Evolutionary conservation across 2,797 vertebrate genomes (phyloP).

Genomic region (Enteromius anoplus): DNA sequence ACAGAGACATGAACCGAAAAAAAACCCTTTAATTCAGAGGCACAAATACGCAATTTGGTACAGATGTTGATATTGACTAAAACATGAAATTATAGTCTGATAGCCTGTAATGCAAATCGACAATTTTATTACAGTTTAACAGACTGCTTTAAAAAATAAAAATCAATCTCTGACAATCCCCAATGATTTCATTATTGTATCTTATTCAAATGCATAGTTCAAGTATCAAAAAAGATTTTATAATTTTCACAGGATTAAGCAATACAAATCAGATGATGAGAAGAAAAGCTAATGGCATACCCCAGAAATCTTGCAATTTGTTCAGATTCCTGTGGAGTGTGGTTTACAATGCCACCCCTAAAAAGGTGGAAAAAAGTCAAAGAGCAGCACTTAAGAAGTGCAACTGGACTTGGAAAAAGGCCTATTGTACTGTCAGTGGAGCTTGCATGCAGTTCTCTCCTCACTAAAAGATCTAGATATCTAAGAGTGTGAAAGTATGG

Average conservation of each 20-base stretch:
- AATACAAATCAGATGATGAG: not conserved
- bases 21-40: not conserved
- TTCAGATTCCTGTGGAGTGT: not conserved
- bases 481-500: slow-evolving; percentile 2
- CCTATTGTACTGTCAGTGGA: not conserved
- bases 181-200: not conserved
- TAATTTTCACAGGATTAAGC: not conserved
- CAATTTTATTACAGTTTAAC: not conserved
- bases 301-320: not conserved
- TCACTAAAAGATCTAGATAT: not conserved
- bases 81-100: not conserved
- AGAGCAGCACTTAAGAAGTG: not conserved
- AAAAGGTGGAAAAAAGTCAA: not conserved
- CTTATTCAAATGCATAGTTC: not conserved
- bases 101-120: not conserved
- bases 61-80: not conserved
- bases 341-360: not conserved
- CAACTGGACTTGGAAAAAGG: not conserved
- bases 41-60: not conserved
- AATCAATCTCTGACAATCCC: not conserved
- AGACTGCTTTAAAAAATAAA: not conserved
- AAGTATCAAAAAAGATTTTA: not conserved
- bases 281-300: not conserved
- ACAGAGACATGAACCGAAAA: not conserved
- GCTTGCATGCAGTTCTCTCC: not conserved